Conservation (phyloP, 2,113 vertebrate genomes). For the Chlamydotis undulata region DNA sequence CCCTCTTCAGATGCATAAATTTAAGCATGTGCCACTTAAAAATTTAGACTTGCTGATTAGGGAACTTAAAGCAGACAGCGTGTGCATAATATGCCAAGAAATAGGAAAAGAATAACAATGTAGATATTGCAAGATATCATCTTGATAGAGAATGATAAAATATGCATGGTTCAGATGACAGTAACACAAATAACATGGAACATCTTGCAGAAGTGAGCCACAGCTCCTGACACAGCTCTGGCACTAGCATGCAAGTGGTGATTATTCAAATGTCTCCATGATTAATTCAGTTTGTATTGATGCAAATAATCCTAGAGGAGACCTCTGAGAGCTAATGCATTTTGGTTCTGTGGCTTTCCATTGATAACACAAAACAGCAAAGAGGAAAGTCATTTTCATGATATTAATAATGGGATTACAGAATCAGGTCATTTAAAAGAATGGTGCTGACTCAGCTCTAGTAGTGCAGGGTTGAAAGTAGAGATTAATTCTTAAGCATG, state of each 20-base stretch:
- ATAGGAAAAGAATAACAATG: constrained; percentile 10
- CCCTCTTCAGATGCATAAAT: background rate
- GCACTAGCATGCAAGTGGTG: constrained; percentile 9
- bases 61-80: background rate
- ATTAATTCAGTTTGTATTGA: constrained; percentile 79
- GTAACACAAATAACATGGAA: constrained; percentile 6
- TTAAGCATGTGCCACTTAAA: constrained; percentile 31
- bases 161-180: constrained; percentile 15
- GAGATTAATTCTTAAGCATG: constrained; percentile 73
- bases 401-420: constrained; percentile 84
- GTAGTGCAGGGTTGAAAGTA: constrained; percentile 43
- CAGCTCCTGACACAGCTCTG: background rate
- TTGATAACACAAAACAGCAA: constrained; percentile 73
- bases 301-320: constrained; percentile 78
- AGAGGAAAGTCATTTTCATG: constrained; percentile 79
- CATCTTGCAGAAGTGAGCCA: background rate
- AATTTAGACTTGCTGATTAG: constrained; percentile 34
- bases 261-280: constrained; percentile 71
- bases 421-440: constrained; percentile 83
- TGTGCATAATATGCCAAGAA: constrained; percentile 2
- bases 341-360: constrained; percentile 73
- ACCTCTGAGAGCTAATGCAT: constrained; percentile 72
- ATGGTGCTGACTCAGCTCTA: constrained; percentile 77
- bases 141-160: constrained; percentile 24
- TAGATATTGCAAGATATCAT: constrained; percentile 41